Conservation (phyloP, 2,113 vertebrate genomes). For the Callipepla squamata region DNA sequence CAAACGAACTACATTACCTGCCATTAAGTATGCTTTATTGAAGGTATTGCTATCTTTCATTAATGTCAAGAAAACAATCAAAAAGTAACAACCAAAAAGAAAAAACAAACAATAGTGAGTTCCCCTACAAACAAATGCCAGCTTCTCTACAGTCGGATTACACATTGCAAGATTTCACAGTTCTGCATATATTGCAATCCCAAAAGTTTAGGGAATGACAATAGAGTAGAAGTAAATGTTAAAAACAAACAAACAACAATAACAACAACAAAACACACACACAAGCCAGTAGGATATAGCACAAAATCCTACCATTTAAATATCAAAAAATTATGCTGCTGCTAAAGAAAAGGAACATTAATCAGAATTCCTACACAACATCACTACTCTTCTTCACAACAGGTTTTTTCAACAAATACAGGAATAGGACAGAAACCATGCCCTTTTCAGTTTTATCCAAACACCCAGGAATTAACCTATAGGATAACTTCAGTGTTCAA, state of each 20-base stretch:
- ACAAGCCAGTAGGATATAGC: background rate
- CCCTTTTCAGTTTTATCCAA: background rate
- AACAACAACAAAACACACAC: too few species aligned
- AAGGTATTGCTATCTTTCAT: background rate
- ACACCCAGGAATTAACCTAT: background rate
- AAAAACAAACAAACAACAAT: too few species aligned
- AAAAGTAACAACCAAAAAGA: background rate
- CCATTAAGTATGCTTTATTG: background rate
- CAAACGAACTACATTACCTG: background rate
- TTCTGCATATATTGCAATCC: background rate
- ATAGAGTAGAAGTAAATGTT: background rate
- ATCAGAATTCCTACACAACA: background rate
- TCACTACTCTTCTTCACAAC: background rate
- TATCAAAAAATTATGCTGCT: background rate
- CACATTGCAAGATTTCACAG: background rate
- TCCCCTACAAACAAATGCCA: background rate
- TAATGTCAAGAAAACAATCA: rapidly evolving
- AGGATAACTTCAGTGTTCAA: background rate
- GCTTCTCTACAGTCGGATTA: background rate
- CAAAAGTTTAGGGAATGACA: background rate
- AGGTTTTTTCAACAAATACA: background rate
- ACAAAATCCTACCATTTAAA: background rate
- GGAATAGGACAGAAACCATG: background rate
- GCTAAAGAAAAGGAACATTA: background rate
- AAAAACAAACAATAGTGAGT: background rate